A percentile compares a stretch with the other conserved stretches of the same genome.
These are phyloP conservation scores for Serilophus lunatus DNA, from an alignment of 2,113 vertebrate species.

Conservation along the genomic window DNA sequence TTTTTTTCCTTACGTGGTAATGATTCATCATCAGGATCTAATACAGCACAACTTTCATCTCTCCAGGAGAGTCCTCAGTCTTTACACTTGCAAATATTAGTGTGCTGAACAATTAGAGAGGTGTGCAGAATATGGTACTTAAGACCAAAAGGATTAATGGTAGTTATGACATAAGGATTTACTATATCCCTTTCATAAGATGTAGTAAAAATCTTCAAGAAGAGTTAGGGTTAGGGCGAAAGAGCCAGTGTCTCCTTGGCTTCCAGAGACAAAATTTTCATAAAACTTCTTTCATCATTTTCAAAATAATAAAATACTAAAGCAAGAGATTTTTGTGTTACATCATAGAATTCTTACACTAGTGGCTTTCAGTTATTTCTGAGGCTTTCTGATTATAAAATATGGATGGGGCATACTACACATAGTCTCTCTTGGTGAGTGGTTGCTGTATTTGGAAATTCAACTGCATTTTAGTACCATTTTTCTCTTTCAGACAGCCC, in stretches of 20 bases:
- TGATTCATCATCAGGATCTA: not conserved
- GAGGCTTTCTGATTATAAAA: not conserved
- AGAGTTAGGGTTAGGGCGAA: not conserved
- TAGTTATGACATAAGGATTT: not conserved
- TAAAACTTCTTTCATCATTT: not conserved
- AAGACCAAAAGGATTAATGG: not conserved
- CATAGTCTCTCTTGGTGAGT: not conserved
- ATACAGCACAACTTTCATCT: not conserved
- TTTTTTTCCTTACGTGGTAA: not conserved
- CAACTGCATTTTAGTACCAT: not conserved
- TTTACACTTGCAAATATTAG: not conserved
- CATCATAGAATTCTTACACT: not conserved
- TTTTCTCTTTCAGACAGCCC: not conserved
- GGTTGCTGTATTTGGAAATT: not conserved
- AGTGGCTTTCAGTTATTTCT: not conserved
- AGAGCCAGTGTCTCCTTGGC: not conserved
- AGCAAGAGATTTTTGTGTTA: not conserved
- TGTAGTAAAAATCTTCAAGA: not conserved
- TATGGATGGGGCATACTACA: not conserved
- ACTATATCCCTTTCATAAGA: not conserved
- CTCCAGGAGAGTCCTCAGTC: not conserved
- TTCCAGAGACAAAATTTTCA: not conserved
- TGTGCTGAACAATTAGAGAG: fast-evolving
- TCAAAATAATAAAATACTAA: not conserved
- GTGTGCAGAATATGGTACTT: not conserved